Evolutionary conservation across 2,113 vertebrate genomes (phyloP), one percentile per base, ranked within the genome.

Genomic region (Pterocles burchelli): DNA sequence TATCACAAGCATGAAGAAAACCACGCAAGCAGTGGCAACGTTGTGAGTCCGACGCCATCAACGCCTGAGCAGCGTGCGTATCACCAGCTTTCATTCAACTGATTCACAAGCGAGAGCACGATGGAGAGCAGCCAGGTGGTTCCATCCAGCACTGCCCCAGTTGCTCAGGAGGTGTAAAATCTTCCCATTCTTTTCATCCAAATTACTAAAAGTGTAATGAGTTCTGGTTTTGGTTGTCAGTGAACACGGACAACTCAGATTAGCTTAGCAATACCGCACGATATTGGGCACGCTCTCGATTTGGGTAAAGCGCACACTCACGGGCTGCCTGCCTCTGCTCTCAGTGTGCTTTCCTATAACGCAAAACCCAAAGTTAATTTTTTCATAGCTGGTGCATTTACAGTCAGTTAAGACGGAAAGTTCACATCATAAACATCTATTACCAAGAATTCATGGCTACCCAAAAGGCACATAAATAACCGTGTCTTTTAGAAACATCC

Each of bases 11-110:
- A 57, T 28, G 58, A 82, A 85, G 11, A 29, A 75, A 83, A 19
- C n/a, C 0, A 0, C 78, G 59, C 54, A n/a, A 59, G 59, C 1
- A 48, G 54, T 19, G 36, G 31, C 67, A 48, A 5, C 12, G 58
- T 24, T 36, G 14, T 1, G 6, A 2, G 1, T 13, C 34, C n/a
- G 38, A 66, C 0, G 0, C 9, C 59, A 55, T 1, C 0, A 0
- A 58, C 0, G 1, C 45, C 46, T 1, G 10, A 29, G 34, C 82
- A 59, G 55, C 0, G 2, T 9, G 29, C 2, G 0, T 8, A 15
- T 2, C 12, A 66, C 57, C 0, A 0, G 34, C 67, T 43, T 9
- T 28, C 55, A 10, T 41, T 17, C 38, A 41, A 57, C 36, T 16
- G 26, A 61, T 3, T 49, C 7, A 1, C 3, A 6, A 76, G 29